Percentiles rank a stretch among this genome's conserved stretches.
These are phyloP conservation scores for Pristionchus maxplancki DNA, from an alignment of 2,888 invertebrate genomes.

Conservation along the genomic window DNA sequence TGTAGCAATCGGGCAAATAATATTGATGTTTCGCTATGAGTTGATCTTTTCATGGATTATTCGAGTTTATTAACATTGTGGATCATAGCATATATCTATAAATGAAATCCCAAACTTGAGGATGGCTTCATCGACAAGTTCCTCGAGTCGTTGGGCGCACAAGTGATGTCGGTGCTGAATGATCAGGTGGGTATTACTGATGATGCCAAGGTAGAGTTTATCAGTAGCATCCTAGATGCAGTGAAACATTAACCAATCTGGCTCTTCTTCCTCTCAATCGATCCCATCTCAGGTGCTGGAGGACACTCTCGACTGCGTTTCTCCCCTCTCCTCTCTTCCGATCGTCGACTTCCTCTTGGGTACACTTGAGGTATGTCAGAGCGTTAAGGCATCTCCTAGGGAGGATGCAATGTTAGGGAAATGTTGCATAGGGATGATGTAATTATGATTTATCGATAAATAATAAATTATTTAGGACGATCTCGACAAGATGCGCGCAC, in stretches of 20 bases:
- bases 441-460: too few relatives aligned
- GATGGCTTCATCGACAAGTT: slow-evolving; percentile 28
- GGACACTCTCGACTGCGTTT: slow-evolving; percentile 39
- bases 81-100: not conserved
- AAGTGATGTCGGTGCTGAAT: slow-evolving; percentile 1
- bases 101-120: not conserved
- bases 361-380: not conserved
- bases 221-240: too few relatives aligned
- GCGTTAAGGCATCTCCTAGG: not conserved
- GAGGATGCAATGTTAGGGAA: not conserved
- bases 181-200: slow-evolving; percentile 31
- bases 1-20: too few relatives aligned
- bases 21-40: not conserved
- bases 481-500: slow-evolving; percentile 21
- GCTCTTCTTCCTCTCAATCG: too few relatives aligned
- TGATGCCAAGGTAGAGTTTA: too few relatives aligned
- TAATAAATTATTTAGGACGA: not conserved
- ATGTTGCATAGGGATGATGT: too few relatives aligned
- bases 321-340: not conserved
- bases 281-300: slow-evolving; percentile 34
- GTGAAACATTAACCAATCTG: too few relatives aligned
- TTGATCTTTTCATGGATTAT: not conserved
- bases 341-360: slow-evolving; percentile 34
- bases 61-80: not conserved
- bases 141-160: not conserved